A percentile compares a stretch with the other conserved stretches of the same genome.
Evolutionary conservation across 2,888 invertebrate genomes (phyloP).

Genomic region (Xestoiulus laeticollis): DNA sequence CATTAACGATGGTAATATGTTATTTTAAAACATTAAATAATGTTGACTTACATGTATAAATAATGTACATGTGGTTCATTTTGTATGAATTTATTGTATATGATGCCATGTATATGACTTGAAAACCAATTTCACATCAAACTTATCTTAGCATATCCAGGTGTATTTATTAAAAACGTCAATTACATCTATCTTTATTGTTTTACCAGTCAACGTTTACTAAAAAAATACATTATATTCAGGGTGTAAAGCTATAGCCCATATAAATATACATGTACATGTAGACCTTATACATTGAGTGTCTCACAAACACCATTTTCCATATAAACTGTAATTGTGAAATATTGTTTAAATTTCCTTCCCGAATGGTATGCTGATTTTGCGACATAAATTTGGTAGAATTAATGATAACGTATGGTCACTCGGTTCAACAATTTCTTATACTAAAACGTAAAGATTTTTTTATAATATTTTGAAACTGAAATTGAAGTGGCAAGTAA

Average conservation of each 20-base stretch:
- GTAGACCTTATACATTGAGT: too few species aligned
- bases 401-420: constrained; percentile 10
- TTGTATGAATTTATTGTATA: too few species aligned
- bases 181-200: not conserved
- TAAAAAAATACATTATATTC: not conserved
- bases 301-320: not conserved
- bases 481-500: constrained; percentile 9
- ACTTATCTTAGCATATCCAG: too few species aligned
- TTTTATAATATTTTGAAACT: not conserved
- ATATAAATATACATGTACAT: not conserved
- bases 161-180: too few species aligned
- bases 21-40: too few species aligned
- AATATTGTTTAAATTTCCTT: not conserved
- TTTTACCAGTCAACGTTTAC: not conserved
- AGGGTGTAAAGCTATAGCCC: not conserved
- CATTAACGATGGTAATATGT: too few species aligned
- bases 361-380: not conserved
- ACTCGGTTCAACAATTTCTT: not conserved
- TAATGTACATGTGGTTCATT: too few species aligned
- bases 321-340: not conserved
- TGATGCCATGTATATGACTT: too few species aligned
- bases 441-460: not conserved
- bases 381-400: not conserved
- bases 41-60: too few species aligned
- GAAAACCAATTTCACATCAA: too few species aligned